phyloP scores from a whole-genome alignment of 2,797 vertebrate species.

The Schizopygopsis malacanthus region DNA sequence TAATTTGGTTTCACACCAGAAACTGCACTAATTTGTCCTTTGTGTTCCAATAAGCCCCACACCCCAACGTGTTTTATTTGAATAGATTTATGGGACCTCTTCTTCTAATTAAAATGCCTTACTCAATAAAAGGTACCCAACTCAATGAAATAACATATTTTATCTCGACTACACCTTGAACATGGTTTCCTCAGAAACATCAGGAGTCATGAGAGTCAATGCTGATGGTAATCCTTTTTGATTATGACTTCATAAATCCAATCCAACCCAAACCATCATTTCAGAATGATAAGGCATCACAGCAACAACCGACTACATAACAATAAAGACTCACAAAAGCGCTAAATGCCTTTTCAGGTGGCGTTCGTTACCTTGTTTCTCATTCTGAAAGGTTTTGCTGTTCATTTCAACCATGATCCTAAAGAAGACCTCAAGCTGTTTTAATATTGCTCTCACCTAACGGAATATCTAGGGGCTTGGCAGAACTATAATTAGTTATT shows the following conservation, averaged over 20 bases:
- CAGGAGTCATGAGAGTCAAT: neutral
- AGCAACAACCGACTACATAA: neutral
- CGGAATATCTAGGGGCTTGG: slow-evolving; percentile 43
- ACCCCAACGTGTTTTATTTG: no score
- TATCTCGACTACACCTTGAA: neutral
- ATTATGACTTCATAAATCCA: neutral
- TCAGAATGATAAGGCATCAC: neutral
- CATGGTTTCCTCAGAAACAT: neutral
- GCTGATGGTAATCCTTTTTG: neutral
- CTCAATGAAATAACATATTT: neutral
- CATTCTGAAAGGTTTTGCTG: slow-evolving; percentile 46
- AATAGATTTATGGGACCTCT: slow-evolving; percentile 3
- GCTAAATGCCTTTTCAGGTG: slow-evolving; percentile 6
- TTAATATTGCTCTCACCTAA: slow-evolving; percentile 53
- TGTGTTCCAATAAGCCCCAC: no score
- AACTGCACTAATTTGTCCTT: neutral
- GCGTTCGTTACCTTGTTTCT: slow-evolving; percentile 30
- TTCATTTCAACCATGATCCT: slow-evolving; percentile 48
- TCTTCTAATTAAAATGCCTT: slow-evolving; percentile 24
- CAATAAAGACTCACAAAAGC: neutral
- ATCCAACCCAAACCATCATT: neutral
- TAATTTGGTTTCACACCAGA: neutral
- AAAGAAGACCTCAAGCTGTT: slow-evolving; percentile 55
- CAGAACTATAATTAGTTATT: slow-evolving; percentile 56
- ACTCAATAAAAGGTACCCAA: neutral